Percentiles rank a stretch among this genome's conserved stretches.
Evolutionary conservation across 1,140 invertebrate genomes (phyloP).

Genomic region (Diorhabda carinulata): DNA sequence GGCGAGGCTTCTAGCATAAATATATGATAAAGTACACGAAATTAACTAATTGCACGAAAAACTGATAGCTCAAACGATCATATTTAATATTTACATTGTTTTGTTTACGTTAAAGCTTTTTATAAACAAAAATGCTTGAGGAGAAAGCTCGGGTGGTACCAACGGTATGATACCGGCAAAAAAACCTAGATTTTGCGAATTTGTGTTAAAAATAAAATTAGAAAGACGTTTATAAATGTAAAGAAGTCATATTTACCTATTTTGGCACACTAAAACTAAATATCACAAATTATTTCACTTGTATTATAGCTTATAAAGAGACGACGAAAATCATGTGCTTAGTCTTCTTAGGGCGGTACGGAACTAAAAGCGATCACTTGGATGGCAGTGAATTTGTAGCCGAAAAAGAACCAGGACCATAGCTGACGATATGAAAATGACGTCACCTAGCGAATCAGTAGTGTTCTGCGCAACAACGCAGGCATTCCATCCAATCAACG

Average conservation of each 20-base stretch:
- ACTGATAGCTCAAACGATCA: neutral
- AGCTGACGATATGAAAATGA: conserved; percentile 28
- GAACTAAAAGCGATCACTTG: conserved; percentile 45
- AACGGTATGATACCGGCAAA: neutral
- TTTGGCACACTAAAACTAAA: conserved; percentile 49
- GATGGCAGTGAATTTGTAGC: conserved; percentile 28
- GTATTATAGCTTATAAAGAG: conserved; percentile 40
- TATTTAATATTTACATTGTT: neutral
- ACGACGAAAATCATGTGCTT: conserved; percentile 42
- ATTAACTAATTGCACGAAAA: neutral
- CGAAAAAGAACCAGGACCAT: conserved; percentile 19
- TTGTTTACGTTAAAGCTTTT: conserved; percentile 15
- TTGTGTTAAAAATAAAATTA: neutral
- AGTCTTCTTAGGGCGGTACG: conserved; percentile 39
- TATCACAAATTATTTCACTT: conserved; percentile 48
- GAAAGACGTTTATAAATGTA: neutral
- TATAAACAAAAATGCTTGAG: conserved; percentile 9
- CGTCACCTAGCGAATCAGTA: conserved; percentile 34
- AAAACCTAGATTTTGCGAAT: neutral
- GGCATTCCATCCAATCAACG: conserved; percentile 33
- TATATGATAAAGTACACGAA: neutral
- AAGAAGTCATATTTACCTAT: conserved; percentile 42
- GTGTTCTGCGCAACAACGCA: conserved; percentile 30
- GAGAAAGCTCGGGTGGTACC: conserved; percentile 12
- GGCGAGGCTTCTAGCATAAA: conserved; percentile 29